phyloP scores from a whole-genome alignment of 2,888 invertebrate genomes.

The Eupithecia abbreviata region DNA sequence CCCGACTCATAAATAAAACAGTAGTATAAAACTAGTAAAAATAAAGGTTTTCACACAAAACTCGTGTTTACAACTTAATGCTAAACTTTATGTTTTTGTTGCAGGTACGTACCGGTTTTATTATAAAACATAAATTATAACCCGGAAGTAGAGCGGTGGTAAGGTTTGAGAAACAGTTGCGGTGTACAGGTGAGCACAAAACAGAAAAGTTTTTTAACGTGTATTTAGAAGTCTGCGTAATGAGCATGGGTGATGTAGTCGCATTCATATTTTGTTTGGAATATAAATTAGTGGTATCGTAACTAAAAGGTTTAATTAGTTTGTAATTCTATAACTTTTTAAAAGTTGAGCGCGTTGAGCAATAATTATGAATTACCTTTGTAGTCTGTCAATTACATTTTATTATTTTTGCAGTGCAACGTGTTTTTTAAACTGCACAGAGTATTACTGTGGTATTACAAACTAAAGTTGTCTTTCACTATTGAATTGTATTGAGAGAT shows the following conservation, averaged over 20 bases:
- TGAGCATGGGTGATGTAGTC: not conserved
- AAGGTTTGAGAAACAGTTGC: constrained; percentile 48
- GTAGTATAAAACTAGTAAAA: constrained; percentile 32
- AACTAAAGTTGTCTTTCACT: not conserved
- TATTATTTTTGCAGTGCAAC: not conserved
- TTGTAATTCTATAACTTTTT: not conserved
- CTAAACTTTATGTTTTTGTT: constrained; percentile 45
- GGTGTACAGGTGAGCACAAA: constrained; percentile 47
- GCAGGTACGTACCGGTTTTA: constrained; percentile 46
- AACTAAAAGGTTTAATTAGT: not conserved
- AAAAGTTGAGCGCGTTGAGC: not conserved
- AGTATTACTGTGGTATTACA: not conserved
- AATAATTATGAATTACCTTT: not conserved
- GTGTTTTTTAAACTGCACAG: not conserved
- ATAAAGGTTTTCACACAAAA: constrained; percentile 40
- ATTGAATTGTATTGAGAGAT: no score
- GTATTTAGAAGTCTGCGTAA: constrained; percentile 7
- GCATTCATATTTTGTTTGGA: not conserved
- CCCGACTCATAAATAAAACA: constrained; percentile 38
- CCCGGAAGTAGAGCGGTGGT: constrained; percentile 49
- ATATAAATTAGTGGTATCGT: not conserved
- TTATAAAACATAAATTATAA: constrained; percentile 44
- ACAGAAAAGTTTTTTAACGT: constrained; percentile 22
- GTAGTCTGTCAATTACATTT: not conserved
- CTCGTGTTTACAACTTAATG: constrained; percentile 42